Evolutionary conservation across 92 coral and sea anemone species (phyloP), one percentile per base, ranked within the genome.

Genomic region (Bergia sp.): DNA sequence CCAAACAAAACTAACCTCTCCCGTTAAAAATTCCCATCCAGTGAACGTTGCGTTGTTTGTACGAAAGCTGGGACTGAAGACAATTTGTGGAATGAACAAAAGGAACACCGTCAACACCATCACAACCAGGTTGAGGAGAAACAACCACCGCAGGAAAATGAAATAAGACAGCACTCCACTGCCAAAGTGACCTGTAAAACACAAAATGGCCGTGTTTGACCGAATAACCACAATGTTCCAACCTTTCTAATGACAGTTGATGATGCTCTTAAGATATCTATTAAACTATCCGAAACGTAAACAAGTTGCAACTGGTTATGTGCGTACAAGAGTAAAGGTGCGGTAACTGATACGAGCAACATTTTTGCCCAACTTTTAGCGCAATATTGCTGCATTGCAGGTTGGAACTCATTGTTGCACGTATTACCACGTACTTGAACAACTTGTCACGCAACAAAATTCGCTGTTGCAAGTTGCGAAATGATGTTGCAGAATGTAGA

Each of bases 121-220:
- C 7, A 96, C 92, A 43, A 94, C 92, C 37, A 95, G 37, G 91
- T 96, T 96, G 80, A 96, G 95, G 29, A 94, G 94, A 74, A 96
- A 96, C 75, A 96, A 79, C 99, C 99, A 96, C 15, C 99, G 95
- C 66, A 96, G 94, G 67, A 96, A 91, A 50, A 96, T 79, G 89
- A 96, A 96, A 90, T 96, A 96, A 0, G 99, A 94, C 81, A 89
- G 89, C 57, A 96, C 99, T 73, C 99, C 97, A 71, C 98, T 92
- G 12, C 99, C 99, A 94, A 96, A 96, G 89, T 93, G 93, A 64
- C 99, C 99, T 95, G 94, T 37, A 89, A 89, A 47, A 81, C 13
- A 89, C 42, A n/a, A 49, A n/a, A 57, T 40, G 55, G 44, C 41
- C 57, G 42, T 69, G 21, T 44, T 76, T 40, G 44, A n/a, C 4